Evolutionary conservation across 2,797 vertebrate genomes (phyloP).

Genomic region (Spea hammondii): DNA sequence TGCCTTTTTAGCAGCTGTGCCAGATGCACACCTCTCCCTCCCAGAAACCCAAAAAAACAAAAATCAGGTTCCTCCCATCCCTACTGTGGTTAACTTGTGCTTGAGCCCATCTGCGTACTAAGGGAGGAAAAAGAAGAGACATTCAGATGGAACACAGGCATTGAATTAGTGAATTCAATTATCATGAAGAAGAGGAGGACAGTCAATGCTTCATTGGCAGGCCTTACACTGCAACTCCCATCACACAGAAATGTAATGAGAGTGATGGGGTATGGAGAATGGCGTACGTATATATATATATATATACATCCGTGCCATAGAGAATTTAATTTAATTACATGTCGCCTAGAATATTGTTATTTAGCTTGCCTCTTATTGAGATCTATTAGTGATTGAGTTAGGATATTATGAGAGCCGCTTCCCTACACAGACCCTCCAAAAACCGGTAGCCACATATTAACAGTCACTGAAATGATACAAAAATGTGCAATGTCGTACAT

Average conservation of each 20-base stretch:
- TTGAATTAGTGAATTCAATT: neutral
- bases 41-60: conserved; percentile 52
- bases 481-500: no score
- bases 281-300: no score
- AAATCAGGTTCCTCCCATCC: conserved; percentile 37
- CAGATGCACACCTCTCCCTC: conserved; percentile 66
- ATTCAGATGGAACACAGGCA: neutral
- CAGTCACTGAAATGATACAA: no score
- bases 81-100: conserved; percentile 40
- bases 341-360: no score
- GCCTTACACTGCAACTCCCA: neutral
- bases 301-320: no score
- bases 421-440: no score
- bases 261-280: no score
- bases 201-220: neutral
- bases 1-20: conserved; percentile 52
- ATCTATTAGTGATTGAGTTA: no score
- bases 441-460: no score
- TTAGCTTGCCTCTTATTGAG: no score
- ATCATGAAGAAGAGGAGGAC: neutral
- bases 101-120: conserved; percentile 43
- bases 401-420: no score
- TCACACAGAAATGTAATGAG: neutral
- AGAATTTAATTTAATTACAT: no score
- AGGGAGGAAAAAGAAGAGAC: conserved; percentile 23